phyloP scores from a whole-genome alignment of 2,113 vertebrate species.

The Bagarius yarrelli region DNA sequence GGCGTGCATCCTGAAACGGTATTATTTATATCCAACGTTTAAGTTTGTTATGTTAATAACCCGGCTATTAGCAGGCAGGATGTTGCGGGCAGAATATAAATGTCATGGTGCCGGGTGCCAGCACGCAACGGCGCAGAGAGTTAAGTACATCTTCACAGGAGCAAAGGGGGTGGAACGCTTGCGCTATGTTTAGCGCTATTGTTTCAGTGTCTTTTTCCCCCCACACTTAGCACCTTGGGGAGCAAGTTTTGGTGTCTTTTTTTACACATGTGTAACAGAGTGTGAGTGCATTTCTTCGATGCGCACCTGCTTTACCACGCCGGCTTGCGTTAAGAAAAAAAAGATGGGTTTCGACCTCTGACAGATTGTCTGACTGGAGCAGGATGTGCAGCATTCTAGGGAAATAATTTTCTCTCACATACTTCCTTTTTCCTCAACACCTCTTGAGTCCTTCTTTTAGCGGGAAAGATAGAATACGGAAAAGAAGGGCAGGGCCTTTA shows the following conservation, averaged over 20 bases:
- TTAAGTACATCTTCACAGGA: constrained; percentile 85
- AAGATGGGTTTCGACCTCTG: constrained; percentile 37
- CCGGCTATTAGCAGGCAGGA: constrained; percentile 98
- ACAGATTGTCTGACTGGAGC: constrained; percentile 35
- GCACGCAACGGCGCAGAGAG: constrained; percentile 79
- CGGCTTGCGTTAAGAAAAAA: constrained; percentile 12
- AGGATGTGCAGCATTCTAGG: constrained; percentile 20
- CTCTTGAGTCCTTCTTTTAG: constrained; percentile 1
- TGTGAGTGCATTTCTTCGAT: not conserved
- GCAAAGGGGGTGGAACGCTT: constrained; percentile 58
- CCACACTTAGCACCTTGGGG: constrained; percentile 54
- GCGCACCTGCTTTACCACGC: constrained; percentile 44
- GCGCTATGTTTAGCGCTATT: constrained; percentile 58
- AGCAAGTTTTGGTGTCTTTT: constrained; percentile 15
- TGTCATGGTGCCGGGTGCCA: constrained; percentile 87
- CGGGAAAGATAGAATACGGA: not conserved
- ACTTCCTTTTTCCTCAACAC: not conserved
- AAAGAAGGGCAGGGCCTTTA: constrained; percentile 42
- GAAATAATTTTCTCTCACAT: not conserved
- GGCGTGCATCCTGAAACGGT: constrained; percentile 91
- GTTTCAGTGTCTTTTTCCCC: constrained; percentile 46
- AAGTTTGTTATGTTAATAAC: constrained; percentile 99
- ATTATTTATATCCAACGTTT: constrained; percentile 99
- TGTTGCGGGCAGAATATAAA: constrained; percentile 93
- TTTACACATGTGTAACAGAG: not conserved